These are phyloP conservation scores for Aleiodes leptofemur DNA, from an alignment of 2,888 invertebrate genomes.

Conservation along the genomic window DNA sequence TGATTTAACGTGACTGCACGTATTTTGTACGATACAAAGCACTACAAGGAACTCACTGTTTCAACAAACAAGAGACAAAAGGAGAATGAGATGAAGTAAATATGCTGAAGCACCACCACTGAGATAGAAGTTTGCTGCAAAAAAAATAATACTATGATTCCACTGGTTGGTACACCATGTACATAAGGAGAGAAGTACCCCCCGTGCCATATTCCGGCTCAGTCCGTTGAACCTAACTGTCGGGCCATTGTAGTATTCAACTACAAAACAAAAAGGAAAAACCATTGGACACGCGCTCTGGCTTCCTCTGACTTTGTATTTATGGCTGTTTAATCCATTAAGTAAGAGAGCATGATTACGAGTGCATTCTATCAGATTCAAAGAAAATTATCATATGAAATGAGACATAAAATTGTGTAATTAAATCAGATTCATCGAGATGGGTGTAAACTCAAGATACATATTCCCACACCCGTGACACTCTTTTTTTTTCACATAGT, in stretches of 20 bases:
- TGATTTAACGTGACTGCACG: constrained; percentile 14
- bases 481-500: constrained; percentile 22
- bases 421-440: constrained; percentile 11
- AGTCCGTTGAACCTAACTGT: constrained; percentile 71
- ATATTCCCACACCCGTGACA: constrained; percentile 38
- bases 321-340: constrained; percentile 15
- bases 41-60: not conserved
- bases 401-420: constrained; percentile 7
- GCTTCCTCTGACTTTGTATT: constrained; percentile 1
- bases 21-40: not conserved
- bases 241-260: constrained; percentile 58
- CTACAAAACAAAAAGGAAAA: constrained; percentile 35
- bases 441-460: constrained; percentile 26
- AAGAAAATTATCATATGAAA: too few relatives aligned
- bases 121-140: not conserved
- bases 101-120: constrained; percentile 3
- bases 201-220: constrained; percentile 53
- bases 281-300: constrained; percentile 37
- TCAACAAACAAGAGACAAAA: not conserved
- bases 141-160: constrained; percentile 13
- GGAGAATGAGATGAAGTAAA: constrained; percentile 10
- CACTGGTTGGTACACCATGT: constrained; percentile 11
- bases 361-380: too few relatives aligned
- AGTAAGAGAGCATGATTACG: not conserved
- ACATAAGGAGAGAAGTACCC: not conserved